These are phyloP conservation scores for Passer domesticus DNA, from an alignment of 2,113 vertebrate genomes.

Conservation along the genomic window DNA sequence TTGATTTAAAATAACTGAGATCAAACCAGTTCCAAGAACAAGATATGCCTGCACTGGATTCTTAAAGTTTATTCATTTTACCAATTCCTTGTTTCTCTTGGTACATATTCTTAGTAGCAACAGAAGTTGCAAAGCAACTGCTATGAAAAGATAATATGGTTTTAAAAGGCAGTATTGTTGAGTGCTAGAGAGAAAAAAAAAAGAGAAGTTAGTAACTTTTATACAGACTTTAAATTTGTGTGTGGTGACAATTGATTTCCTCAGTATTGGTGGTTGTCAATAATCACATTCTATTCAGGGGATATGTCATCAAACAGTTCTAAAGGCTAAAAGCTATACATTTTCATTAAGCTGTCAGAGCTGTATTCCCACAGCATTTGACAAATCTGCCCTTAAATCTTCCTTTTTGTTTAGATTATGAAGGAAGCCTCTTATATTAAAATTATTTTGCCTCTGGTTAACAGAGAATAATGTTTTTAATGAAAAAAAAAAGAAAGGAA, in stretches of 20 bases:
- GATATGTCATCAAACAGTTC: background rate
- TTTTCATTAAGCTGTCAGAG: background rate
- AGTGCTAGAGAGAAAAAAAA: background rate
- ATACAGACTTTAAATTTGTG: background rate
- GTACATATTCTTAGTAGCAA: background rate
- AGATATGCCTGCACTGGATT: background rate
- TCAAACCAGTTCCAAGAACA: background rate
- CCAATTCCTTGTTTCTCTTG: background rate
- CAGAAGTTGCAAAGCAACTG: background rate
- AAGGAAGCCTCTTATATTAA: background rate
- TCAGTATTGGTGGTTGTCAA: background rate
- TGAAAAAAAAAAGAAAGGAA: background rate
- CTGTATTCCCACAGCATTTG: background rate
- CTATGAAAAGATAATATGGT: background rate
- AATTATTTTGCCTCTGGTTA: conserved; percentile 10
- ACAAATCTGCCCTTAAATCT: background rate
- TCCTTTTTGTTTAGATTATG: background rate
- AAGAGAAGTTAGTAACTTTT: background rate
- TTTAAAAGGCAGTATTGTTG: background rate
- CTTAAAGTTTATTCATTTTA: background rate
- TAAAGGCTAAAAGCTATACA: background rate
- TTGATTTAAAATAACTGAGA: conserved; percentile 18
- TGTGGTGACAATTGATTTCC: background rate
- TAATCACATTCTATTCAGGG: background rate
- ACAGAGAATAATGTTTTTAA: conserved; percentile 9